phyloP scores from a whole-genome alignment of 2,113 vertebrate species.

The Setophaga coronata region DNA sequence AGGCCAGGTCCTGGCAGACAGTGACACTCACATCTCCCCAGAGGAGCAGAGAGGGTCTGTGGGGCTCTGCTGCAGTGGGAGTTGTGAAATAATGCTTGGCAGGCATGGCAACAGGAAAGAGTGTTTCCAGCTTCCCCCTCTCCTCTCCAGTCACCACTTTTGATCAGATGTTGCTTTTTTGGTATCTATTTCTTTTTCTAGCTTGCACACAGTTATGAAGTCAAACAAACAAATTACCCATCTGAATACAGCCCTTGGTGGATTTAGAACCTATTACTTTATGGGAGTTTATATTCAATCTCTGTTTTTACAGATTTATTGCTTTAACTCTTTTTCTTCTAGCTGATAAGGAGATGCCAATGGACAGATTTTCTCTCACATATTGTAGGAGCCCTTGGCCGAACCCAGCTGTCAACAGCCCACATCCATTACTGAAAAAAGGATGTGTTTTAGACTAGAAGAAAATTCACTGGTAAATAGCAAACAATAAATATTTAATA shows the following conservation, averaged over 20 bases:
- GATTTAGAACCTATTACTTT: not conserved
- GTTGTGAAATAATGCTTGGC: not conserved
- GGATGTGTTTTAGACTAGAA: not conserved
- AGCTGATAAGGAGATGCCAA: not conserved
- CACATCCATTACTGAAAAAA: not conserved
- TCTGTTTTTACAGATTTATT: not conserved
- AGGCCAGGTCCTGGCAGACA: not conserved
- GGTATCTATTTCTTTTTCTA: not conserved
- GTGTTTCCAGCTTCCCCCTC: not conserved
- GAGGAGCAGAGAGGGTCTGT: not conserved
- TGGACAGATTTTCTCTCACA: not conserved
- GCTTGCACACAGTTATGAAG: not conserved
- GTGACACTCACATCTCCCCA: not conserved
- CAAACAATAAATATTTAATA: not conserved
- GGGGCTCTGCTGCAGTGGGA: not conserved
- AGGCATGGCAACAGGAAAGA: not conserved
- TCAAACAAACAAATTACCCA: not conserved
- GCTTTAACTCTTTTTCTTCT: not conserved
- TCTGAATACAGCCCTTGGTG: not conserved
- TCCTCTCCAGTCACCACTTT: not conserved
- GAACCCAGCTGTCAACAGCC: not conserved
- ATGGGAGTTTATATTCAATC: not conserved
- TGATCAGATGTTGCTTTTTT: not conserved
- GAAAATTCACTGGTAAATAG: not conserved
- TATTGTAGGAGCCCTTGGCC: not conserved